Evolutionary conservation across 2,888 invertebrate species (phyloP).

Genomic region (Stegana nigrithorax): DNA sequence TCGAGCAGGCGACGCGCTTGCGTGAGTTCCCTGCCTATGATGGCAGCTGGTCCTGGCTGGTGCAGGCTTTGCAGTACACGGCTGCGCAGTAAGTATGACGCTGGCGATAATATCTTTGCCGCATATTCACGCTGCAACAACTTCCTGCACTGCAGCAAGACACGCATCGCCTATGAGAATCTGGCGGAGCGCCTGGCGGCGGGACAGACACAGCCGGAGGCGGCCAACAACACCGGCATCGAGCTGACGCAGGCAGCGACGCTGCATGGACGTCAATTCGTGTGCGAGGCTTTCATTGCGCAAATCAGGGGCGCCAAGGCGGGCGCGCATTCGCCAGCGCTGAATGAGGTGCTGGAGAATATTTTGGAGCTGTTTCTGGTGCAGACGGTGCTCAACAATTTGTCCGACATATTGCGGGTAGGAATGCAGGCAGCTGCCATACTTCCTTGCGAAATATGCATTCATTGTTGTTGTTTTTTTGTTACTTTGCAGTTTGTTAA

Average conservation of each 20-base stretch:
- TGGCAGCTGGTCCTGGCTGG: conserved; percentile 63
- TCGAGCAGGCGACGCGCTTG: conserved; percentile 61
- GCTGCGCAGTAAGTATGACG: conserved; percentile 68
- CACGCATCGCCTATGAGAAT: conserved; percentile 76
- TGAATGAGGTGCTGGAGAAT: conserved; percentile 76
- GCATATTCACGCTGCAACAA: no score
- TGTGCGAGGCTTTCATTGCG: conserved; percentile 81
- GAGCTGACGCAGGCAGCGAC: conserved; percentile 84
- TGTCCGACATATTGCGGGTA: conserved; percentile 84
- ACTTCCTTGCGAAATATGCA: no score
- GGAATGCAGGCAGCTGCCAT: no score
- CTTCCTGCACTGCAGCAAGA: conserved; percentile 72
- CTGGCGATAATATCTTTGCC: background rate
- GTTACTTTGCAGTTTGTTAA: conserved; percentile 45
- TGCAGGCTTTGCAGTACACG: conserved; percentile 69
- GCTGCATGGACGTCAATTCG: conserved; percentile 85
- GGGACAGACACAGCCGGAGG: conserved; percentile 79
- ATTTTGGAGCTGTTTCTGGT: conserved; percentile 83
- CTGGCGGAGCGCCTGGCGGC: conserved; percentile 76
- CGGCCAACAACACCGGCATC: conserved; percentile 88
- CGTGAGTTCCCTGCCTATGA: conserved; percentile 54
- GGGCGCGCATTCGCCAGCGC: conserved; percentile 71
- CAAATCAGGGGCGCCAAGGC: conserved; percentile 74
- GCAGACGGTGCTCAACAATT: conserved; percentile 77
- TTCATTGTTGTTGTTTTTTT: no score